A percentile compares a stretch with the other conserved stretches of the same genome.
Conservation (phyloP, 2,113 vertebrate species). For the Chaenogobius annularis region DNA sequence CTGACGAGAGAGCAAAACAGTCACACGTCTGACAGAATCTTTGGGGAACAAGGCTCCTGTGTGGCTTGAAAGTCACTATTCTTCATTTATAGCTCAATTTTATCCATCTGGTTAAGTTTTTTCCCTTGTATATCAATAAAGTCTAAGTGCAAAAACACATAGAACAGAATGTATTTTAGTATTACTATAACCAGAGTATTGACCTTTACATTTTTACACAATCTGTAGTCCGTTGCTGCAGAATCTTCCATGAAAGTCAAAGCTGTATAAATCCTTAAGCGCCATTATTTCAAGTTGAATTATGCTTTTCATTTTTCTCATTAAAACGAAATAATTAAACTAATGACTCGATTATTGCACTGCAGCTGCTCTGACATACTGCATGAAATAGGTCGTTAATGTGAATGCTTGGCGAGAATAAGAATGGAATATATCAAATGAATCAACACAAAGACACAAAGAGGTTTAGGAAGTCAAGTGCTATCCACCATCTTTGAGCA, state of each 20-base stretch:
- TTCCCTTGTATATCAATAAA: no score
- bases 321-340: conserved; percentile 3
- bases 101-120: no score
- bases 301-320: neutral
- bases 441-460: neutral
- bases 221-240: neutral
- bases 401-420: neutral
- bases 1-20: conserved; percentile 30
- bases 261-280: neutral
- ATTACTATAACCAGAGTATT: neutral
- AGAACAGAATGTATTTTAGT: neutral
- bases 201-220: neutral
- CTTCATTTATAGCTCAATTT: no score
- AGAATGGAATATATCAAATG: neutral
- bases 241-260: neutral
- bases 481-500: neutral
- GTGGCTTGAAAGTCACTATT: conserved; percentile 21
- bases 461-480: neutral
- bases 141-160: neutral
- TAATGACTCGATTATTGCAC: neutral
- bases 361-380: conserved; percentile 1
- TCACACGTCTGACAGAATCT: conserved; percentile 56
- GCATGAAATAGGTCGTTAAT: neutral
- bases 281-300: neutral
- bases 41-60: conserved; percentile 18